Evolutionary conservation across 2,113 vertebrate species (phyloP).

Genomic region (Sminthopsis crassicaudata): DNA sequence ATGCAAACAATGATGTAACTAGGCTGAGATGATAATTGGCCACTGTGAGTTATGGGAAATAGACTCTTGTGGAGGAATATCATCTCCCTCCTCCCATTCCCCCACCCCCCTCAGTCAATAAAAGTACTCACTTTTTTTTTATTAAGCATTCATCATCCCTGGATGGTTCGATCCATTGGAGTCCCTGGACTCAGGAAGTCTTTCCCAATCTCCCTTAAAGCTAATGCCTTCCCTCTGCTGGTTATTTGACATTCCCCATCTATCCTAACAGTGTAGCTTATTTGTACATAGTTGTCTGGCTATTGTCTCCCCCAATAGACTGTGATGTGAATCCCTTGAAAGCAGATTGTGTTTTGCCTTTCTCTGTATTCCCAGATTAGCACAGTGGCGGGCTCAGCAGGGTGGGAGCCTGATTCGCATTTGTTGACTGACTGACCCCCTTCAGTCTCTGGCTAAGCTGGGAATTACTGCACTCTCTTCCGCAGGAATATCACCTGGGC

Average conservation of each 20-base stretch:
- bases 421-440: background rate
- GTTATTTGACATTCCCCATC: background rate
- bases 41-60: background rate
- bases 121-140: background rate
- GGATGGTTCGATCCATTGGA: background rate
- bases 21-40: background rate
- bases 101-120: background rate
- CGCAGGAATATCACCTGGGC: background rate
- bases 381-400: background rate
- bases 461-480: background rate
- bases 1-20: background rate
- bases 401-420: background rate
- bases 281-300: background rate
- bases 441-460: background rate
- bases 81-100: background rate
- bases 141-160: background rate
- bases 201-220: background rate
- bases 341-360: background rate
- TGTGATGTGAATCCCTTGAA: background rate
- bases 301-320: background rate
- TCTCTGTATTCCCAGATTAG: background rate
- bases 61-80: background rate
- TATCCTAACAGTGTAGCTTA: background rate
- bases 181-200: background rate
- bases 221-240: background rate